A percentile compares a stretch with the other conserved stretches of the same genome.
These are phyloP conservation scores for Synanceia verrucosa DNA, from an alignment of 2,797 vertebrate genomes.

Conservation along the genomic window DNA sequence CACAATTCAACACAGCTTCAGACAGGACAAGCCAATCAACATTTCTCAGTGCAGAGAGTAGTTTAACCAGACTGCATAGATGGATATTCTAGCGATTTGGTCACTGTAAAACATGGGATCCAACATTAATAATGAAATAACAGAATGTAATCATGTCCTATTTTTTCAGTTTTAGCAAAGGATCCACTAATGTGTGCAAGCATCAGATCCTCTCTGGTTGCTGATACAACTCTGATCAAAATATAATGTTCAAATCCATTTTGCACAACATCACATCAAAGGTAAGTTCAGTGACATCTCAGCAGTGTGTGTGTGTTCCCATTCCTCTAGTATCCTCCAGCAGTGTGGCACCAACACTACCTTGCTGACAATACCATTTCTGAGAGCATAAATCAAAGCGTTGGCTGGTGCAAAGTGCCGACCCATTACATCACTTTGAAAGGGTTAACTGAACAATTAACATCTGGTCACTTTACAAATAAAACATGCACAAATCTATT, in stretches of 20 bases:
- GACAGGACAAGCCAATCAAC: not conserved
- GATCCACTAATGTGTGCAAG: not conserved
- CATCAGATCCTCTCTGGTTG: not conserved
- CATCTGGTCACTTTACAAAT: conserved; percentile 3
- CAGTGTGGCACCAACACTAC: not conserved
- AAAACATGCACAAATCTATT: not conserved
- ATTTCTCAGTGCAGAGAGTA: not conserved
- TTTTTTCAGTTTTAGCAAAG: not conserved
- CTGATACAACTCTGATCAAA: conserved; percentile 1
- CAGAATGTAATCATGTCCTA: no score
- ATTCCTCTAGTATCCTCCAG: not conserved
- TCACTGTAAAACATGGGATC: not conserved
- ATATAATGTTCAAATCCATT: conserved; percentile 12
- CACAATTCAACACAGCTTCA: conserved; percentile 2
- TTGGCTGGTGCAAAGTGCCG: not conserved
- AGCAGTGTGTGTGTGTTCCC: not conserved
- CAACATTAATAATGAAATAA: not conserved
- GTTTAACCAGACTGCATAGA: not conserved
- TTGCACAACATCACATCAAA: conserved; percentile 12
- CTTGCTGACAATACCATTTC: not conserved
- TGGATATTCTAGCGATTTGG: not conserved
- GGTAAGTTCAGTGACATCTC: not conserved
- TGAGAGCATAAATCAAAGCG: conserved; percentile 12
- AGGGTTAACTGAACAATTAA: conserved; percentile 1
- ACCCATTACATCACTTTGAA: not conserved